Conservation (phyloP, 2,113 vertebrate genomes). For the Bos taurus region DNA sequence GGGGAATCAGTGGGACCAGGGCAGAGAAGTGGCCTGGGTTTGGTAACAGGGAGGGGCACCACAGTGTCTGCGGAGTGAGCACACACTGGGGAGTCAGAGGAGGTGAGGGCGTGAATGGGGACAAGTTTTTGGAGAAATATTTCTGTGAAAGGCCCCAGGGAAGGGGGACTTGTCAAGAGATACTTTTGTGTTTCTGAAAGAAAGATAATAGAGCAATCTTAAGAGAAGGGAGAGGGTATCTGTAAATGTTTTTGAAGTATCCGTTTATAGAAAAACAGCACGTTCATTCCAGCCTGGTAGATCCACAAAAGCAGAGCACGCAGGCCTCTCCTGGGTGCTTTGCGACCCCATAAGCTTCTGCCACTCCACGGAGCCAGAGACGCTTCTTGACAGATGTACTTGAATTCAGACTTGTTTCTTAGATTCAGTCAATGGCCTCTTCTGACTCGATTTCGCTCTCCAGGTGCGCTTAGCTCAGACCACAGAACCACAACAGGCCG, state of each 20-base stretch:
- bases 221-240: background rate
- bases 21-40: background rate
- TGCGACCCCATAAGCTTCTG: background rate
- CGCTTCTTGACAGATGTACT: background rate
- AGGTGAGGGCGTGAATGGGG: accelerated
- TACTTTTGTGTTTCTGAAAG: background rate
- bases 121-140: background rate
- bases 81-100: background rate
- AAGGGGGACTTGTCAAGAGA: background rate
- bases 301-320: accelerated
- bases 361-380: background rate
- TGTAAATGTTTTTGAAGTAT: background rate
- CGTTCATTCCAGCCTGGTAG: background rate
- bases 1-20: background rate
- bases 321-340: background rate
- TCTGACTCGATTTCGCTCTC: background rate
- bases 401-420: background rate
- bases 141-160: background rate
- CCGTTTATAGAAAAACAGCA: accelerated
- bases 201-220: background rate
- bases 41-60: background rate
- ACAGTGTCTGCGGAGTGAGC: accelerated
- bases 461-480: background rate
- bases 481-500: accelerated
- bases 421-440: background rate